Evolutionary conservation across 2,888 invertebrate species (phyloP).

Genomic region (Habrosyne pyritoides): DNA sequence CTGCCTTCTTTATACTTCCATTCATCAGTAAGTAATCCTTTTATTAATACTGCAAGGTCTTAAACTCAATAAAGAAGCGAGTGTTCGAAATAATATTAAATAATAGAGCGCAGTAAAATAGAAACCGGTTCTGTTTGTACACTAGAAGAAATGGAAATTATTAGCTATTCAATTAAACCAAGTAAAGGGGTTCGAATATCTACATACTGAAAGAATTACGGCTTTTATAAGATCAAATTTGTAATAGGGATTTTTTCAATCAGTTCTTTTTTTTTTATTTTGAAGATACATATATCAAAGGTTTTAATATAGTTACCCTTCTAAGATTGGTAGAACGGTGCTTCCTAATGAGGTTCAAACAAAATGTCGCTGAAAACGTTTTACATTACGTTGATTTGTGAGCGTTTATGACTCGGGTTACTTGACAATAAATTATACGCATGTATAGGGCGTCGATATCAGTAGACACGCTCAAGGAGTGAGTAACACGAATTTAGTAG

Average conservation of each 20-base stretch:
- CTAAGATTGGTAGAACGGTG: conserved; percentile 26
- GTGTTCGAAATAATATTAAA: conserved; percentile 36
- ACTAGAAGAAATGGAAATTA: conserved; percentile 51
- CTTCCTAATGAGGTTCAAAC: conserved; percentile 49
- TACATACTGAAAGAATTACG: neutral
- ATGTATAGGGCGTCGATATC: conserved; percentile 44
- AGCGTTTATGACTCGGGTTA: conserved; percentile 66
- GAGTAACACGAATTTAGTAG: neutral
- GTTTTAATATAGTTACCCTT: conserved; percentile 50
- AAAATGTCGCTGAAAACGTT: conserved; percentile 62
- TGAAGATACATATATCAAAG: conserved; percentile 25
- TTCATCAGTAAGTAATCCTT: conserved; percentile 16
- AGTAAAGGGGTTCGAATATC: conserved; percentile 14
- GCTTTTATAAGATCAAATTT: neutral
- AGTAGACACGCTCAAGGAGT: neutral
- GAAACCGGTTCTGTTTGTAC: conserved; percentile 53
- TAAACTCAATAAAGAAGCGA: conserved; percentile 19
- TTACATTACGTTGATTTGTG: conserved; percentile 66
- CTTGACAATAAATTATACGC: conserved; percentile 71
- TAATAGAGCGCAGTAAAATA: conserved; percentile 36
- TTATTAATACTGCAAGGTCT: conserved; percentile 16
- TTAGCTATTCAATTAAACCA: conserved; percentile 50
- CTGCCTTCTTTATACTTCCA: neutral
- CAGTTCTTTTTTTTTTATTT: neutral
- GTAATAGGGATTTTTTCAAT: neutral